Conservation (phyloP, 2,113 vertebrate genomes). For the Entelurus aequoreus region DNA sequence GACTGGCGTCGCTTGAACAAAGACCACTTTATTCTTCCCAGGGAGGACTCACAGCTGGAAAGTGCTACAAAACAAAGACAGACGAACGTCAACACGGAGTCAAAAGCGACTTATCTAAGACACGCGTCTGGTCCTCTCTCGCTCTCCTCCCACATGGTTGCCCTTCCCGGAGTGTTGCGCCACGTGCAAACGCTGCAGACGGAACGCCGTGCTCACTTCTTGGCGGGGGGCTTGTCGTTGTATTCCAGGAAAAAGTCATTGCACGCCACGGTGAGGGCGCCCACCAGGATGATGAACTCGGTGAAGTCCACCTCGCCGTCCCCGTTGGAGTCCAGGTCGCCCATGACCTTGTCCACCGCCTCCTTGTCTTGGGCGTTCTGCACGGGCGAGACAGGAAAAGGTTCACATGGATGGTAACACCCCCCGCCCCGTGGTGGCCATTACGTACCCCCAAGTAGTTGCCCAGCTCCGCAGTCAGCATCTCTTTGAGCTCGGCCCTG, state of each 20-base stretch:
- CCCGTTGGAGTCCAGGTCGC: constrained; percentile 74
- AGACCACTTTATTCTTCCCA: constrained; percentile 64
- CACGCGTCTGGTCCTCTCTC: constrained; percentile 23
- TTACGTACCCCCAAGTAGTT: constrained; percentile 68
- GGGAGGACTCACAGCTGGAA: constrained; percentile 32
- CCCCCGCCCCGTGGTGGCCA: too few species aligned
- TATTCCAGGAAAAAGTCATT: constrained; percentile 79
- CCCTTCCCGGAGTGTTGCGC: constrained; percentile 19
- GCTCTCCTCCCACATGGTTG: too few species aligned
- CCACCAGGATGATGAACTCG: constrained; percentile 76
- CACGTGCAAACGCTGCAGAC: neutral
- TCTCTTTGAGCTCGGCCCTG: constrained; percentile 76
- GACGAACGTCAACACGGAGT: neutral
- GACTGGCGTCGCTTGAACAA: constrained; percentile 28
- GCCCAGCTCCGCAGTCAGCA: constrained; percentile 76
- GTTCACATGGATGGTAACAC: too few species aligned
- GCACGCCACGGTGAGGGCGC: constrained; percentile 77
- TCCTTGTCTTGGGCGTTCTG: constrained; percentile 76
- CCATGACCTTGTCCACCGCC: constrained; percentile 78
- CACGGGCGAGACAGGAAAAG: neutral
- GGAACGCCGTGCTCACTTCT: constrained; percentile 41
- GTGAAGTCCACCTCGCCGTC: constrained; percentile 80
- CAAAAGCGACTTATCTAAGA: neutral
- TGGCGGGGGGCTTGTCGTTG: constrained; percentile 65
- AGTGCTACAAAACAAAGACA: constrained; percentile 45